These are phyloP conservation scores for Diploptera punctata DNA, from an alignment of 2,888 invertebrate species.

Conservation along the genomic window DNA sequence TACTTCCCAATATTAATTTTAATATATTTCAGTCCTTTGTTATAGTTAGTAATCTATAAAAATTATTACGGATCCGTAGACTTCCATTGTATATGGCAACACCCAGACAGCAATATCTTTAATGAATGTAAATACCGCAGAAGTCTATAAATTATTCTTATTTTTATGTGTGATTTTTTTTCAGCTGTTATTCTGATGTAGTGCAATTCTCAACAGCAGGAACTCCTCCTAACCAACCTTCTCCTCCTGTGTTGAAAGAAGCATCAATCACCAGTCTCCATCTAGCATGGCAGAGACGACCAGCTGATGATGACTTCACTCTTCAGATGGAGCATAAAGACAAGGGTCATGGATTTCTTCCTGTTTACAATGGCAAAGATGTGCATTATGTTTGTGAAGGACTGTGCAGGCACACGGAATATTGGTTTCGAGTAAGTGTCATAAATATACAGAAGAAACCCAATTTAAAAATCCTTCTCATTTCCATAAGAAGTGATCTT, in stretches of 20 bases:
- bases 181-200: slow-evolving; percentile 72
- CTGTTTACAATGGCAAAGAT: slow-evolving; percentile 81
- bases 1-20: no score
- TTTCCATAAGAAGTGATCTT: no score
- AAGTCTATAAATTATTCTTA: no score
- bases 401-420: slow-evolving; percentile 77
- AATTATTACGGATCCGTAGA: no score
- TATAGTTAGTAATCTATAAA: no score
- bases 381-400: slow-evolving; percentile 70
- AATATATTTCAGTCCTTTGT: no score
- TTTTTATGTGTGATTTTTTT: slow-evolving; percentile 25
- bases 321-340: slow-evolving; percentile 79
- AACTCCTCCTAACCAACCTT: slow-evolving; percentile 78
- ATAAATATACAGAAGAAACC: no score
- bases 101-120: no score
- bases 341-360: slow-evolving; percentile 78
- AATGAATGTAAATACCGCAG: no score
- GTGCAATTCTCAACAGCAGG: slow-evolving; percentile 77
- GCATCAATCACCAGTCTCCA: slow-evolving; percentile 69
- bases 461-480: no score
- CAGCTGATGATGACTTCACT: slow-evolving; percentile 80
- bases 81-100: no score
- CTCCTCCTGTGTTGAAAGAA: slow-evolving; percentile 73
- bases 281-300: slow-evolving; percentile 76
- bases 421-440: slow-evolving; percentile 68